phyloP scores from a whole-genome alignment of 2,797 vertebrate species.

The Erethizon dorsatum region DNA sequence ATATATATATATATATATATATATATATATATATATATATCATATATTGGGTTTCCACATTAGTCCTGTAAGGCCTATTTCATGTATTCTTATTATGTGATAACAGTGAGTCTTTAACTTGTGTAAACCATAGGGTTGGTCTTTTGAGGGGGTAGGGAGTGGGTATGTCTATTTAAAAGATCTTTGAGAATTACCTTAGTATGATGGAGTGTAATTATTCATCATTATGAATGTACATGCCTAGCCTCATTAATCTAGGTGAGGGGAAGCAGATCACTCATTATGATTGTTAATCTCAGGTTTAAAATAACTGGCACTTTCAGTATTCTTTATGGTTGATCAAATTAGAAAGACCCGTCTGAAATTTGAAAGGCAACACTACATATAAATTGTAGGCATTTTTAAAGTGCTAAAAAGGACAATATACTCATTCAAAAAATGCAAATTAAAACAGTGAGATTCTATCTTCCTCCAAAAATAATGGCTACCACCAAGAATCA shows the following conservation, averaged over 20 bases:
- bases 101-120: not conserved
- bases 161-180: not conserved
- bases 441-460: not conserved
- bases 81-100: not conserved
- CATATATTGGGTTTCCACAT: not conserved
- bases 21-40: no score
- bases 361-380: not conserved
- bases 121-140: not conserved
- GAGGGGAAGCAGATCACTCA: not conserved
- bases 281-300: constrained; percentile 6
- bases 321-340: constrained; percentile 2
- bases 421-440: not conserved
- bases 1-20: no score
- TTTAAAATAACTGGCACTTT: constrained; percentile 12
- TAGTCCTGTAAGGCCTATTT: not conserved
- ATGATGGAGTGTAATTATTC: not conserved
- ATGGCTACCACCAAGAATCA: not conserved
- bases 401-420: not conserved
- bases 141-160: not conserved
- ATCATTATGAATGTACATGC: not conserved
- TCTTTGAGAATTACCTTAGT: not conserved
- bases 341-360: not conserved
- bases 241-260: constrained; percentile 8
- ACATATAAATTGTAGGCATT: not conserved
- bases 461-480: not conserved